Base-by-base conservation (phyloP, 2,113 vertebrate genomes). In the Rana temporaria region DNA sequence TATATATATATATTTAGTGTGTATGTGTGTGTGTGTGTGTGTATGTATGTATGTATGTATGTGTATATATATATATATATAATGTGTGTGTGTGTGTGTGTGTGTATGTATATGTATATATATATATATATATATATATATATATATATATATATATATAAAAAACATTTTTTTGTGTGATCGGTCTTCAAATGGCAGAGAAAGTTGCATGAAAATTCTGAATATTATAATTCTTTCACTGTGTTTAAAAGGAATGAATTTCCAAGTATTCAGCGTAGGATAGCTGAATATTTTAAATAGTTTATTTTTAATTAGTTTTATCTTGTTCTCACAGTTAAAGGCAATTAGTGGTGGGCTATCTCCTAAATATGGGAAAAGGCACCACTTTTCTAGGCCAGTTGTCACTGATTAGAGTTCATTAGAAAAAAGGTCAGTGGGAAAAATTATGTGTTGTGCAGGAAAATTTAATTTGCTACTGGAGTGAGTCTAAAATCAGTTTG, bases 341-440 rank as follows among this genome's bases (percentile, higher is more conserved):
- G 48, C 72, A 88, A 90, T 88, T 89, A 90, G 85, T 85, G 90
- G 78, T 79, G 89, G 77, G 86, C 85, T 86, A 78, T 65, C 87
- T 86, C 86, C 84, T 87, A 85, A 79, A 84, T 32, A 72, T 55
- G 81, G 85, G 86, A 78, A 59, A 85, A 83, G 75, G 57, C 84
- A 68, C 26, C 57, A 20, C 60, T 53, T 18, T 86, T 85, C 72
- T 66, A 7, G 26, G 24, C 53, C 76, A 85, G 59, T 84, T 81
- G 64, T 1, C 4, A 85, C 85, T 86, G 85, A 85, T 88, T 88
- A 87, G 86, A 80, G 67, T 83, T 89, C 90, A 89, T 84, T 85
- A 66, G 24, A 88, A 22, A 30, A 84, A 57, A 89, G 88, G 85
- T 88, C 84, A 86, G 84, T 89, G 79, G 72, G 74, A 87, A 86